Evolutionary conservation across 2,888 invertebrate species (phyloP).

Genomic region (Willowsia nigromaculata): DNA sequence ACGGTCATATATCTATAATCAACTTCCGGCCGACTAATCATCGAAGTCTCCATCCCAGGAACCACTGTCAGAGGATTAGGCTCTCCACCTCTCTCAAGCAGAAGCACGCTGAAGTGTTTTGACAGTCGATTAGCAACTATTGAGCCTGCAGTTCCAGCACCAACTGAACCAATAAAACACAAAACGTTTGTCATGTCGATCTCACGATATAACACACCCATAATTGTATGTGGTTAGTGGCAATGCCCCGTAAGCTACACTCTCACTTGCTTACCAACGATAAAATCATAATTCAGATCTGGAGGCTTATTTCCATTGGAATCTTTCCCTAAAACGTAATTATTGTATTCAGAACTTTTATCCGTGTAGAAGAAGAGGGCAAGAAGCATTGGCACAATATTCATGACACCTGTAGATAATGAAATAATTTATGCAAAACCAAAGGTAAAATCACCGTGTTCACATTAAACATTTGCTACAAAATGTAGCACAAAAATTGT

Average conservation of each 20-base stretch:
- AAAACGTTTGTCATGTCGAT: too few species aligned
- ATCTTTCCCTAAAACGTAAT: slow-evolving; percentile 2
- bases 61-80: slow-evolving; percentile 80
- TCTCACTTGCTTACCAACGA: slow-evolving; percentile 57
- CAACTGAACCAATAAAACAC: slow-evolving; percentile 45
- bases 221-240: too few species aligned
- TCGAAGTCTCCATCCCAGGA: slow-evolving; percentile 81
- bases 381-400: slow-evolving; percentile 53
- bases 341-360: slow-evolving; percentile 65
- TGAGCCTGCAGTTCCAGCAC: slow-evolving; percentile 81
- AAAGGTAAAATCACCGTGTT: not conserved
- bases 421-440: too few species aligned
- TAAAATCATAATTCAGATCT: slow-evolving; percentile 68
- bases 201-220: too few species aligned
- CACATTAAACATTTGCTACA: not conserved
- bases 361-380: slow-evolving; percentile 64
- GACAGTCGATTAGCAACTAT: slow-evolving; percentile 84
- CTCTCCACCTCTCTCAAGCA: slow-evolving; percentile 86
- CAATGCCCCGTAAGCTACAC: too few species aligned
- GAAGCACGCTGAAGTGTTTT: slow-evolving; percentile 82
- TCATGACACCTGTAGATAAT: slow-evolving; percentile 44
- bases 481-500: not conserved
- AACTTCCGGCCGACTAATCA: slow-evolving; percentile 84
- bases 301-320: slow-evolving; percentile 30
- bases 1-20: slow-evolving; percentile 84